Percentiles rank a stretch among this genome's conserved stretches.
Evolutionary conservation across 2,113 vertebrate species (phyloP).

Genomic region (Leptobrachium leishanense): DNA sequence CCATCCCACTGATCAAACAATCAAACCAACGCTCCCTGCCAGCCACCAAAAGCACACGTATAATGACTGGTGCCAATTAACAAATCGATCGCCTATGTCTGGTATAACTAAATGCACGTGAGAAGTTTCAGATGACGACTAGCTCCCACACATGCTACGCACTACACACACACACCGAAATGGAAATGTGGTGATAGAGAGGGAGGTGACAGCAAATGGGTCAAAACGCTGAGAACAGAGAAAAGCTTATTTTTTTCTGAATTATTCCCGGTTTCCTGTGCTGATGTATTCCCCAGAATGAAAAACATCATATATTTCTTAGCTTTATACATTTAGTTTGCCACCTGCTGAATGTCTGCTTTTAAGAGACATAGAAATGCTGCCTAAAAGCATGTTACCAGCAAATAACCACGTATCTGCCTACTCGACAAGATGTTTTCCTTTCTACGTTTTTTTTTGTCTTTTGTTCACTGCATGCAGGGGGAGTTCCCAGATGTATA

Average conservation of each 20-base stretch:
- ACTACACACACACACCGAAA: constrained; percentile 8
- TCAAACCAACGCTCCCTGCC: background rate
- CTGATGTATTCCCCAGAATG: background rate
- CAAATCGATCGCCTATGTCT: background rate
- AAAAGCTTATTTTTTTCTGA: background rate
- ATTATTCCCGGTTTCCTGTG: background rate
- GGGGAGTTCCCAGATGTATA: constrained; percentile 15
- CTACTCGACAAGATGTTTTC: too few relatives aligned
- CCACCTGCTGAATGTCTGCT: background rate
- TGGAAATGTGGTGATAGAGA: constrained; percentile 23
- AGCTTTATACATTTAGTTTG: too few relatives aligned
- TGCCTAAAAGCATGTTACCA: too few relatives aligned
- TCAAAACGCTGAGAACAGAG: background rate
- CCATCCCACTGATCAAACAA: constrained; percentile 2
- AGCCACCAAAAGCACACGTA: background rate
- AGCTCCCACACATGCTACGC: constrained; percentile 6
- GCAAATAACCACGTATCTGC: too few relatives aligned
- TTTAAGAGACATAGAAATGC: background rate
- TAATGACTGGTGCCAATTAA: background rate
- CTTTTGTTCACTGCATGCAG: background rate
- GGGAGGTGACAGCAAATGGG: background rate
- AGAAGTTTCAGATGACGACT: constrained; percentile 34
- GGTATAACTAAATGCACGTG: constrained; percentile 18
- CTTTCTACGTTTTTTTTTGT: background rate
- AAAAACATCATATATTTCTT: background rate